Percentiles rank a stretch among this genome's conserved stretches.
phyloP scores from a whole-genome alignment of 2,797 vertebrate genomes.

The Thamnophis elegans region DNA sequence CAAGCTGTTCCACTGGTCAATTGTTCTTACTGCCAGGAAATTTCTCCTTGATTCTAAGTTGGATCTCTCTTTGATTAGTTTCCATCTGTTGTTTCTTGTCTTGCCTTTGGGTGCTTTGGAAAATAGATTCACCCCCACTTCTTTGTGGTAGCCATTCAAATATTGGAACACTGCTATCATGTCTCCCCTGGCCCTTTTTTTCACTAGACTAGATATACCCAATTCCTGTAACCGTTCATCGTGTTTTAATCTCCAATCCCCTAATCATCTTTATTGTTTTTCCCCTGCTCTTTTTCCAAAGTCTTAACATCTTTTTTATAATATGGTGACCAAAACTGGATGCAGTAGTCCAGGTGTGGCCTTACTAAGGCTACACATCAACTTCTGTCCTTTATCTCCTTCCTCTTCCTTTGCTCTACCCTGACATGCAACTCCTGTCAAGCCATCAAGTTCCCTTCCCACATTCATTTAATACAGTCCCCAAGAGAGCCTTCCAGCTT shows the following conservation, averaged over 20 bases:
- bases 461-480: constrained; percentile 34
- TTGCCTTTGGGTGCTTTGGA: background rate
- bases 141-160: background rate
- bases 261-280: background rate
- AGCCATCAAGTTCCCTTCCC: constrained; percentile 9
- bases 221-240: background rate
- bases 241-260: background rate
- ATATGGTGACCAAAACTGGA: background rate
- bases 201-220: background rate
- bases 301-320: background rate
- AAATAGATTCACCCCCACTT: background rate
- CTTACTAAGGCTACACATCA: background rate
- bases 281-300: background rate
- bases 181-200: background rate
- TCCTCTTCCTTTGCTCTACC: background rate
- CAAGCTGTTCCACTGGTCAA: background rate
- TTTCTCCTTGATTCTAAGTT: background rate
- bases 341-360: background rate
- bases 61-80: background rate
- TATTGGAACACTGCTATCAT: background rate
- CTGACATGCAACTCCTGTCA: background rate
- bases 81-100: background rate
- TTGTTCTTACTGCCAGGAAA: background rate
- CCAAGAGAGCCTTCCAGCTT: constrained; percentile 9
- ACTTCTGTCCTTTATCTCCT: background rate